phyloP scores from a whole-genome alignment of 2,888 invertebrate species.

The Nomada ruficornis region DNA sequence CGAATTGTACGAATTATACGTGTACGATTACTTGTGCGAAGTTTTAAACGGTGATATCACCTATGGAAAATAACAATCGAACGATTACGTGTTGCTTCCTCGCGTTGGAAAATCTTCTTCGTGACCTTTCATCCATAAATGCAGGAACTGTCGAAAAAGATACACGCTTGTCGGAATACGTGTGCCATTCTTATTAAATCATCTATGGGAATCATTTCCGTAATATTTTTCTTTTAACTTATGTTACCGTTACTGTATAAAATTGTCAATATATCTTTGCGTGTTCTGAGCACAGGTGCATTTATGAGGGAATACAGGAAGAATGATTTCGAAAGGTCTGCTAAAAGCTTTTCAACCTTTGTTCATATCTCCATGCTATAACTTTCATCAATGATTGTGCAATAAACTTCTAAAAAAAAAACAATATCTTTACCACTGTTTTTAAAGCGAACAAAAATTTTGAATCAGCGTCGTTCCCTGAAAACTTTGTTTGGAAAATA shows the following conservation, averaged over 20 bases:
- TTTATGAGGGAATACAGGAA: conserved; percentile 40
- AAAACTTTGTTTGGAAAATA: neutral
- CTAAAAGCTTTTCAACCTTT: conserved; percentile 5
- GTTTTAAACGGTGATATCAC: conserved; percentile 55
- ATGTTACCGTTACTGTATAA: neutral
- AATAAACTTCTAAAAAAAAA: conserved; percentile 16
- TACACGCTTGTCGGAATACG: conserved; percentile 13
- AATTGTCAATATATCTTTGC: conserved; percentile 29
- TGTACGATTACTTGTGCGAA: conserved; percentile 9
- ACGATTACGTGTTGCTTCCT: conserved; percentile 18
- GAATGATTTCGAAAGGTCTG: conserved; percentile 26
- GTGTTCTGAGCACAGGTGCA: conserved; percentile 5
- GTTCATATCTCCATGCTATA: conserved; percentile 14
- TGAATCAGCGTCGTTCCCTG: neutral
- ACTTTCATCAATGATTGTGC: conserved; percentile 21
- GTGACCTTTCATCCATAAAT: neutral
- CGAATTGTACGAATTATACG: too few relatives aligned
- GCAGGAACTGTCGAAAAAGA: conserved; percentile 40
- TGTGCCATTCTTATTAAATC: conserved; percentile 26
- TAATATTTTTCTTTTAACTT: too few relatives aligned
- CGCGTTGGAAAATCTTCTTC: conserved; percentile 3
- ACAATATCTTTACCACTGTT: neutral
- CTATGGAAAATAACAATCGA: conserved; percentile 38
- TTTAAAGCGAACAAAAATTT: neutral
- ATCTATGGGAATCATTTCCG: conserved; percentile 16